Base-by-base conservation (phyloP, 2,113 vertebrate species). In the Meleagris gallopavo region DNA sequence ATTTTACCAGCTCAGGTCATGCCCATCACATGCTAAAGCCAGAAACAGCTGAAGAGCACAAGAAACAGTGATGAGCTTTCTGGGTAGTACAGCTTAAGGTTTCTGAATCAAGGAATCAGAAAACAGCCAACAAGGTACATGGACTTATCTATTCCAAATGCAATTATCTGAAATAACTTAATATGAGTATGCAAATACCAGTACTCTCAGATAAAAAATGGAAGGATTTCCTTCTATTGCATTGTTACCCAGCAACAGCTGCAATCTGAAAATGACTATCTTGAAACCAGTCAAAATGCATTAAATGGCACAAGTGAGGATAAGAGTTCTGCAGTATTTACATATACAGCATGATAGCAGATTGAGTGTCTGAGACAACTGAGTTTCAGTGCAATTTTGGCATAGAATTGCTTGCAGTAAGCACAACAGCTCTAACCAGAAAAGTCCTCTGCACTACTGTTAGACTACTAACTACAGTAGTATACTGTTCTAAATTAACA, bases 201-300 rank as follows among this genome's bases (percentile, higher is more conserved):
- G 27, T 79, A 72, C 30, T 58, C 48, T 54, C 25, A 61, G 18
- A 76, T 62, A 50, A 82, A 84, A 92, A 90, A 72, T 46, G 54
- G 54, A 70, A 29, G n/a, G 25, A 88, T 77, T 77, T 89, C 60
- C 41, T 89, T 71, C 69, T 62, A 43, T 36, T 79, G 62, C 75
- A 83, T 38, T 64, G 83, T 84, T 80, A 86, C 64, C 65, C 88
- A 96, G 88, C 82, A 96, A 85, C 85, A 96, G 88, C 88, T 93
- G 67, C 69, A 83, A 45, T 70, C 55, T 83, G 84, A 85, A 76
- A 73, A 89, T 66, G 27, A 64, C 40, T 72, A 46, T 64, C 75
- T 80, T 82, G 78, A 94, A 95, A 61, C 58, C 46, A 80, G 66
- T 95, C 78, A 85, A 92, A 92, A 85, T 36, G n/a, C 38, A 92